phyloP scores from a whole-genome alignment of 2,113 vertebrate species.

The Dissostichus mawsoni region DNA sequence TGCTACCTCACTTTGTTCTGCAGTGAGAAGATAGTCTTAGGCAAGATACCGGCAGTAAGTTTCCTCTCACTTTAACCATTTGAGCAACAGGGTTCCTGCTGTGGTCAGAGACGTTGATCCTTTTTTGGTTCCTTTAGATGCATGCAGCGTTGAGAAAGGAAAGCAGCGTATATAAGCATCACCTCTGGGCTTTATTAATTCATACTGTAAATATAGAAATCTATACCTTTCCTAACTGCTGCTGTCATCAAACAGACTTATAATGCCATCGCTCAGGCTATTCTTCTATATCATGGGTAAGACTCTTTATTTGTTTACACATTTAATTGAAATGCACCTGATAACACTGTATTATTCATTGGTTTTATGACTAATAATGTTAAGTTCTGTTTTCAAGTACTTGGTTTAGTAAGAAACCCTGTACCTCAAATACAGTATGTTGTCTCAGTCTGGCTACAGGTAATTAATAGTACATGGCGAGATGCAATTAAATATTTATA shows the following conservation, averaged over 20 bases:
- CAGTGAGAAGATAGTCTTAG: conserved; percentile 5
- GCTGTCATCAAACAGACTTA: conserved; percentile 12
- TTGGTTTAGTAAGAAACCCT: not conserved
- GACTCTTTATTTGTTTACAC: conserved; percentile 13
- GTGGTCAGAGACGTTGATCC: conserved; percentile 52
- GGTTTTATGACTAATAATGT: not conserved
- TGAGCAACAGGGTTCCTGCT: conserved; percentile 61
- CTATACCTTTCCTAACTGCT: not conserved
- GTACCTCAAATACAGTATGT: not conserved
- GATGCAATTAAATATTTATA: not conserved
- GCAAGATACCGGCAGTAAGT: conserved; percentile 15
- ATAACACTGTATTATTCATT: not conserved
- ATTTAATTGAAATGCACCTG: not conserved
- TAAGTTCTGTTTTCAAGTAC: not conserved
- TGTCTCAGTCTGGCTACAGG: not conserved
- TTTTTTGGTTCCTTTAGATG: conserved; percentile 45
- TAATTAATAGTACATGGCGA: not conserved
- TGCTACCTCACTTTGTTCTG: not conserved
- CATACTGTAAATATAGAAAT: not conserved
- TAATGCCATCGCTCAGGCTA: conserved; percentile 34
- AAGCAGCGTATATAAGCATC: not conserved
- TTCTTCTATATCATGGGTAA: conserved; percentile 65
- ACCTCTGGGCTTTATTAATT: not conserved
- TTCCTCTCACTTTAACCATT: conserved; percentile 27
- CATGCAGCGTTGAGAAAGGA: not conserved